Evolutionary conservation across 2,888 invertebrate genomes (phyloP).

Genomic region (Harpalus rufipes): DNA sequence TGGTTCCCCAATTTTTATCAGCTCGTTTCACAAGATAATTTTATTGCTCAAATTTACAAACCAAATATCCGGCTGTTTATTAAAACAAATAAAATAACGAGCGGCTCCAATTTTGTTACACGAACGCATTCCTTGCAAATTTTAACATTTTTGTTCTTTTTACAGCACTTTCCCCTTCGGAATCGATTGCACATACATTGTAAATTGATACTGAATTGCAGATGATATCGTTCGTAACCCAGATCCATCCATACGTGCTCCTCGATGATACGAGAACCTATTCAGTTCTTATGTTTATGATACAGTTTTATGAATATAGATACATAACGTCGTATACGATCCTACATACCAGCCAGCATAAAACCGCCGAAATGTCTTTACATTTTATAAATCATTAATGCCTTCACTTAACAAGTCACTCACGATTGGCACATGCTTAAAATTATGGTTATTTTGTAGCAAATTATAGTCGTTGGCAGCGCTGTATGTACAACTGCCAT

Average conservation of each 20-base stretch:
- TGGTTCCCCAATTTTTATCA: slow-evolving; percentile 48
- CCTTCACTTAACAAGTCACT: slow-evolving; percentile 1
- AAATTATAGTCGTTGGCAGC: too few relatives aligned
- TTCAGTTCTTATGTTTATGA: slow-evolving; percentile 54
- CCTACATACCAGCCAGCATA: background rate
- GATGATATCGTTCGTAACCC: slow-evolving; percentile 46
- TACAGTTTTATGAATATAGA: slow-evolving; percentile 51
- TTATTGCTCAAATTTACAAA: slow-evolving; percentile 44
- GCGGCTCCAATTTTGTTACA: slow-evolving; percentile 29
- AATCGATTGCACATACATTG: slow-evolving; percentile 58
- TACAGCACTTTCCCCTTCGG: slow-evolving; percentile 41
- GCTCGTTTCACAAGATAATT: slow-evolving; percentile 46
- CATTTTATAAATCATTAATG: slow-evolving; percentile 32
- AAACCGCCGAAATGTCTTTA: background rate
- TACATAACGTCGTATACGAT: slow-evolving; percentile 26
- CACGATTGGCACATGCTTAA: background rate
- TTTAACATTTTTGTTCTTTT: slow-evolving; percentile 35
- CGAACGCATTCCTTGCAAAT: slow-evolving; percentile 36
- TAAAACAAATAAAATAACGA: slow-evolving; percentile 44
- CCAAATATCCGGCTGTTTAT: slow-evolving; percentile 45
- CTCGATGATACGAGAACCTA: slow-evolving; percentile 45
- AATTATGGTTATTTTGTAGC: background rate
- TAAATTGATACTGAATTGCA: slow-evolving; percentile 57
- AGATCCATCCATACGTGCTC: slow-evolving; percentile 30
- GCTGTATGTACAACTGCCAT: too few relatives aligned